These are phyloP conservation scores for Papilio dardanus DNA, from an alignment of 1,140 invertebrate species.

Conservation along the genomic window DNA sequence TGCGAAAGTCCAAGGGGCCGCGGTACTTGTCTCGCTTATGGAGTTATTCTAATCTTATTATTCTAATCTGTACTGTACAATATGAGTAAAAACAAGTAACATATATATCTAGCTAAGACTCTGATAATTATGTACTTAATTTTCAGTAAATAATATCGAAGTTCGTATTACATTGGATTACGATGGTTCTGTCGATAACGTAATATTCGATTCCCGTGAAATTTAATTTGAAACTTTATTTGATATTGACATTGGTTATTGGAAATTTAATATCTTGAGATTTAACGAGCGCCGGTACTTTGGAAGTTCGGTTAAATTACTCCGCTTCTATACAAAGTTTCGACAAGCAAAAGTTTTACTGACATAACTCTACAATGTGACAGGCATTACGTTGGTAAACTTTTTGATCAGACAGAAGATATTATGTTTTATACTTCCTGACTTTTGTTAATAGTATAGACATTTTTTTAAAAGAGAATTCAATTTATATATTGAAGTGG, in stretches of 20 bases:
- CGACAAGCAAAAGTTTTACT: slow-evolving; percentile 4
- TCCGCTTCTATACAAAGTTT: slow-evolving; percentile 14
- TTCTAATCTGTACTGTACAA: too few species aligned
- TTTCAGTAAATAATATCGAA: background rate
- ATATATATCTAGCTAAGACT: too few species aligned
- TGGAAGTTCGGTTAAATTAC: slow-evolving; percentile 7
- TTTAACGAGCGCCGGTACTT: slow-evolving; percentile 1
- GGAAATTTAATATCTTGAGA: slow-evolving; percentile 19
- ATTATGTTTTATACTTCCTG: background rate
- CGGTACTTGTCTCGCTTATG: too few species aligned
- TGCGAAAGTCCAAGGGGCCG: too few species aligned
- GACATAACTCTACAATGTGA: background rate
- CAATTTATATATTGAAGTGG: too few species aligned
- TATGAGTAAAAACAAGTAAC: too few species aligned
- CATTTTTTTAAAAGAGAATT: background rate
- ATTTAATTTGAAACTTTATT: slow-evolving; percentile 19
- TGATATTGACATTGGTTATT: slow-evolving; percentile 10
- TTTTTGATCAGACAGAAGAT: background rate
- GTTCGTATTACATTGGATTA: slow-evolving; percentile 3
- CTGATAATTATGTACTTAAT: background rate
- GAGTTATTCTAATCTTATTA: too few species aligned
- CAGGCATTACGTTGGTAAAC: background rate
- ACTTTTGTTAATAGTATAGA: background rate
- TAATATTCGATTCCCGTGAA: slow-evolving; percentile 11
- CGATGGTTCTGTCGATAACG: background rate